Evolutionary conservation across 2,113 vertebrate genomes (phyloP).

Genomic region (Circaetus cinerascens): DNA sequence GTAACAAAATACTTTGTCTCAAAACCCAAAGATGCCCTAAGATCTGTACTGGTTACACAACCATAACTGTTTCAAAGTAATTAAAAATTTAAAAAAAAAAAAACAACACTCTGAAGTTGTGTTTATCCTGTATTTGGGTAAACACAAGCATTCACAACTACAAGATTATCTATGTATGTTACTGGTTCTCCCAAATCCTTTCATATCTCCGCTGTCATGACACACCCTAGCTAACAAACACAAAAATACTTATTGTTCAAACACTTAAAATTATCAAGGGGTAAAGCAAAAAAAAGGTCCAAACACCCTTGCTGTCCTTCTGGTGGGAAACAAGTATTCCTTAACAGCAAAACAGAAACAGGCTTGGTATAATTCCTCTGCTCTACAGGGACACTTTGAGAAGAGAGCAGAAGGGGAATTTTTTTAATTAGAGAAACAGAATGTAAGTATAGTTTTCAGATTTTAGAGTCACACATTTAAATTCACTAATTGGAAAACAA

Average conservation of each 20-base stretch:
- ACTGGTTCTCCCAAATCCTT: not conserved
- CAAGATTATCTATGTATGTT: not conserved
- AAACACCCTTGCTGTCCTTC: not conserved
- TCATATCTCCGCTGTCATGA: not conserved
- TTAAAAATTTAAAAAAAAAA: not conserved
- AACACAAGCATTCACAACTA: not conserved
- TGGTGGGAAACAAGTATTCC: not conserved
- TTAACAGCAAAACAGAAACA: not conserved
- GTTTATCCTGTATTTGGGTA: not conserved
- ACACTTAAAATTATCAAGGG: not conserved
- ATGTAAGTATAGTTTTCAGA: not conserved
- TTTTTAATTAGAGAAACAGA: not conserved
- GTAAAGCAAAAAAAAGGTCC: not conserved
- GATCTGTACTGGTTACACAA: not conserved
- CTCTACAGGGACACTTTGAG: not conserved
- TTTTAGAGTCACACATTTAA: not conserved
- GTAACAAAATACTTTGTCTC: not conserved
- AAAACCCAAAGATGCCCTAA: not conserved
- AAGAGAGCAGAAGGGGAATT: not conserved
- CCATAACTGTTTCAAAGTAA: not conserved
- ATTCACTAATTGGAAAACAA: not conserved
- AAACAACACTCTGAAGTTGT: not conserved
- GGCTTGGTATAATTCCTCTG: not conserved
- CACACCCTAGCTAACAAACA: not conserved
- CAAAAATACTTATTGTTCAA: not conserved